These are phyloP conservation scores for Portevinia maculata DNA, from an alignment of 2,888 invertebrate species.

Conservation along the genomic window DNA sequence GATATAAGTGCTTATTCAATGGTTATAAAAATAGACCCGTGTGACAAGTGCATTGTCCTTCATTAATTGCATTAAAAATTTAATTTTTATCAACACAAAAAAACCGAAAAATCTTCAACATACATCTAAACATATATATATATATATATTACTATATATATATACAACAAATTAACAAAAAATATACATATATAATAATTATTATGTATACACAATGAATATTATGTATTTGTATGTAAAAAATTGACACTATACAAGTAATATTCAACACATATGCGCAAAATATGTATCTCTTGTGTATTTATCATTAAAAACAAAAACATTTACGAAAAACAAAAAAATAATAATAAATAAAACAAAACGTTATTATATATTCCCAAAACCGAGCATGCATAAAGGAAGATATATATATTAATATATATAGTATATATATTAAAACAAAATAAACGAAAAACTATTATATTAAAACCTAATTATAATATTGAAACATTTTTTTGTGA, in stretches of 20 bases:
- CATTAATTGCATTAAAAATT: conserved; percentile 69
- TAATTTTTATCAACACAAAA: conserved; percentile 68
- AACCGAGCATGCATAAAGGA: conserved; percentile 68
- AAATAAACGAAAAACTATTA: conserved; percentile 51
- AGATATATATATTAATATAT: conserved; percentile 68
- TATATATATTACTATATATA: conserved; percentile 47
- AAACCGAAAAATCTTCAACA: conserved; percentile 45
- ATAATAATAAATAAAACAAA: conserved; percentile 45
- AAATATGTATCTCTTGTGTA: conserved; percentile 68
- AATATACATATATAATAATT: conserved; percentile 52
- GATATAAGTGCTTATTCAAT: conserved; percentile 56
- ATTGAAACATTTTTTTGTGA: conserved; percentile 62
- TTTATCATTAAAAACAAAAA: conserved; percentile 65
- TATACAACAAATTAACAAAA: conserved; percentile 48
- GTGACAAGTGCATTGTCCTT: conserved; percentile 57
- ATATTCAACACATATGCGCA: conserved; percentile 68
- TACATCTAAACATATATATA: conserved; percentile 48
- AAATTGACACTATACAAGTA: conserved; percentile 34
- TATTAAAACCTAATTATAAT: conserved; percentile 57
- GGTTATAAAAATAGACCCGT: conserved; percentile 58
- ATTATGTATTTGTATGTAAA: conserved; percentile 73
- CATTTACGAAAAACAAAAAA: conserved; percentile 40
- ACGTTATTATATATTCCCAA: conserved; percentile 67
- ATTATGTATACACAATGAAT: conserved; percentile 66
- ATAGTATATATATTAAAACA: conserved; percentile 62